Percentiles rank a stretch among this genome's conserved stretches.
These are phyloP conservation scores for Eupsittula cactorum DNA, from an alignment of 2,113 vertebrate species.

Conservation along the genomic window DNA sequence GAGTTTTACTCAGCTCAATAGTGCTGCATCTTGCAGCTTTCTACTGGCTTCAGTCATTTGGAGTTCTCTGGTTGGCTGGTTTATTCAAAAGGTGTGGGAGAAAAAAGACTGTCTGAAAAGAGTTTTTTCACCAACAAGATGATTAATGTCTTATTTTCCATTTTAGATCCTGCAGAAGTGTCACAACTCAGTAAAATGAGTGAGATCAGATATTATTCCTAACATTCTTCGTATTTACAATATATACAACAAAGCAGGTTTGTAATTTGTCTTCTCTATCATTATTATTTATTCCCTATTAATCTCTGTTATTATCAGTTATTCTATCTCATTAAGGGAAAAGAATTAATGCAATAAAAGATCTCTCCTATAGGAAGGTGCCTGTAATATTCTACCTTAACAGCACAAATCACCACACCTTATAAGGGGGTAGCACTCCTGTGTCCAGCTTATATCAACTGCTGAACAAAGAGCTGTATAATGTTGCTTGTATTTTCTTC, in stretches of 20 bases:
- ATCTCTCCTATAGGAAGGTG: background rate
- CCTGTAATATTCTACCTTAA: background rate
- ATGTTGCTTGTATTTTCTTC: background rate
- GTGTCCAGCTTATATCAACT: background rate
- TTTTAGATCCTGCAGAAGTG: background rate
- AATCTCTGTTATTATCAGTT: background rate
- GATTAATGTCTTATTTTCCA: background rate
- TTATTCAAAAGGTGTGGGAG: background rate
- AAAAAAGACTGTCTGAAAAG: background rate
- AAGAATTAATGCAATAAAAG: background rate
- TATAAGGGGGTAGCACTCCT: background rate
- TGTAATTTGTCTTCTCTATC: background rate
- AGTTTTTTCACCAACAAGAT: background rate
- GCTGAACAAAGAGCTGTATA: background rate
- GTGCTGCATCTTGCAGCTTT: background rate
- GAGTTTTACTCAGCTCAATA: background rate
- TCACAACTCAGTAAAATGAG: background rate
- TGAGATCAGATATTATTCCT: background rate
- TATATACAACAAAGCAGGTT: background rate
- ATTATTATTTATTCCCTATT: background rate
- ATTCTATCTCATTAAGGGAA: background rate
- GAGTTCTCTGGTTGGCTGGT: background rate
- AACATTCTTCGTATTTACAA: background rate
- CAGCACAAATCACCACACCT: background rate
- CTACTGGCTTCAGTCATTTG: background rate